Evolutionary conservation across 2,113 vertebrate species (phyloP), one percentile per base, ranked within the genome.

Genomic region (Prochilodus magdalenae): DNA sequence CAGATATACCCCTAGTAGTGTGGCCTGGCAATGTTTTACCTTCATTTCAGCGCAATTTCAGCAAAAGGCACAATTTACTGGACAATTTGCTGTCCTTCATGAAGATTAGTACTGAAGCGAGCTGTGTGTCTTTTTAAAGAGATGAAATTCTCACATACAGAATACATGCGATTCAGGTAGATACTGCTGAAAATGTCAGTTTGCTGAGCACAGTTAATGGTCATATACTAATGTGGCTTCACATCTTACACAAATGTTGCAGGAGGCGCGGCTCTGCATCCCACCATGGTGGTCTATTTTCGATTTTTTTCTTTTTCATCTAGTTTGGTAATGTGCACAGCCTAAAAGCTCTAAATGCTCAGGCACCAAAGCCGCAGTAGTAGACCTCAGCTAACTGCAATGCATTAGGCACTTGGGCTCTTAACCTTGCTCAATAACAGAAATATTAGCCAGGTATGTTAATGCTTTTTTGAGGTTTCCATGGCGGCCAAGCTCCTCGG

Each of bases 401-500:
- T 81, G 77, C 86, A 87, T 87, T 87, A 87, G 86, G 81, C 69
- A 80, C 63, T 77, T 75, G 77, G 49, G 81, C 86, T 87, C 83
- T 87, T 83, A 87, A 87, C 86, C 86, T 87, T 83, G 75, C 80
- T 83, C 86, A 78, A 87, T 85, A 85, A 87, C 77, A 87, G 86
- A 87, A 87, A 85, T 87, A 87, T 87, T 87, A 87, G 81, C 86
- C 71, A 77, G 86, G 83, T 80, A 87, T 87, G 83, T 82, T 83
- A 85, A 85, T 87, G 83, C 79, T 87, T 85, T 83, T 86, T 81
- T 83, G 81, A 87, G 86, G 86, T 87, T 87, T 85, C 83, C 81
- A 87, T 87, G 86, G 83, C 27, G 80, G 86, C 86, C 57, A 70
- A 73, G 55, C 79, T 87, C 30, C 77, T 69, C 30, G 24, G 77